Percentiles rank a stretch among this genome's conserved stretches.
phyloP scores from a whole-genome alignment of 2,113 vertebrate species.

The Gasterosteus aculeatus region DNA sequence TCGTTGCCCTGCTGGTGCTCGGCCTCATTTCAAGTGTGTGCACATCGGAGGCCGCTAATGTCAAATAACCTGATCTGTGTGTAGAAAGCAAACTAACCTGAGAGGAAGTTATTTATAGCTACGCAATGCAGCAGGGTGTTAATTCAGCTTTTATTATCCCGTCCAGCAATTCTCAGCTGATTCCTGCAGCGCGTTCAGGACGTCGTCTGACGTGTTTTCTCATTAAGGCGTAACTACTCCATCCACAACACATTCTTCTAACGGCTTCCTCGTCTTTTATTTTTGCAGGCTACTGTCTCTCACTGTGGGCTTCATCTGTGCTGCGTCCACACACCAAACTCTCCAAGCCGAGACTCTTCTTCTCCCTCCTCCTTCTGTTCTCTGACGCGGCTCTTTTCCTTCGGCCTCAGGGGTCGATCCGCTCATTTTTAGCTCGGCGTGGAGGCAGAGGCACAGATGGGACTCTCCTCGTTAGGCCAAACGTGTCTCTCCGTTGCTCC shows the following conservation, averaged over 20 bases:
- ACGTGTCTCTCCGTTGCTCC: slow-evolving; percentile 35
- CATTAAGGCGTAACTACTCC: too few relatives aligned
- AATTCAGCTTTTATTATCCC: slow-evolving; percentile 4
- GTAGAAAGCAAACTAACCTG: slow-evolving; percentile 3
- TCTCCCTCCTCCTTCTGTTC: slow-evolving; percentile 15
- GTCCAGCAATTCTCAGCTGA: slow-evolving; percentile 10
- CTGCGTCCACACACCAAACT: neutral
- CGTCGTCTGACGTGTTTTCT: too few relatives aligned
- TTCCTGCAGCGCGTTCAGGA: neutral
- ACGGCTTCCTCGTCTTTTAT: neutral
- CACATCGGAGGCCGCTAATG: slow-evolving; percentile 21
- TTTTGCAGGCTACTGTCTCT: neutral
- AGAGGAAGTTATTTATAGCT: slow-evolving; percentile 44
- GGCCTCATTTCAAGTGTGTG: slow-evolving; percentile 31
- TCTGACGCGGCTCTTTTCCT: slow-evolving; percentile 68
- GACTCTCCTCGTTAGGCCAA: slow-evolving; percentile 61
- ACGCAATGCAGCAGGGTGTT: neutral
- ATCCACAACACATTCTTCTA: neutral
- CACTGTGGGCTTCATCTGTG: slow-evolving; percentile 1
- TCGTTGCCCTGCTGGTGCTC: slow-evolving; percentile 27
- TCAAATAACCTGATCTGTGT: neutral
- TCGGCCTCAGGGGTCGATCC: slow-evolving; percentile 59
- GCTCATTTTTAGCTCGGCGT: slow-evolving; percentile 67
- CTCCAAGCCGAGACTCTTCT: slow-evolving; percentile 8
- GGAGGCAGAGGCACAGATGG: slow-evolving; percentile 69